phyloP scores from a whole-genome alignment of 1,140 invertebrate genomes.

The Rhizoglyphus robini region DNA sequence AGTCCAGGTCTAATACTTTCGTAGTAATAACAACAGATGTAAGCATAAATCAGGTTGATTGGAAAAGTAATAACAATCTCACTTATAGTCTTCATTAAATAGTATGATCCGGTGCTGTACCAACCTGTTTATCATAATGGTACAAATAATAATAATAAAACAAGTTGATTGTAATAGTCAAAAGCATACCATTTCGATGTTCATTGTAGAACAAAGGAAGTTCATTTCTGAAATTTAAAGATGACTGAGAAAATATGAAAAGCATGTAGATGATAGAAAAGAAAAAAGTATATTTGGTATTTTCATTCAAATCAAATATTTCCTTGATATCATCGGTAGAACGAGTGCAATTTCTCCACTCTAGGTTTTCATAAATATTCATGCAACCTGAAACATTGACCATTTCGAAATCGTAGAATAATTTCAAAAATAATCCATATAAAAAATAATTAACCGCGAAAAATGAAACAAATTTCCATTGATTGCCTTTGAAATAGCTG shows the following conservation, averaged over 20 bases:
- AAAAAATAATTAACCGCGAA: background rate
- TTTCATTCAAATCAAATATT: background rate
- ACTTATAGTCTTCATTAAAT: background rate
- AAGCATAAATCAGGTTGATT: background rate
- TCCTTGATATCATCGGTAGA: background rate
- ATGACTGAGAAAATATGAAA: background rate
- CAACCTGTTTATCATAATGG: background rate
- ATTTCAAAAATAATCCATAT: background rate
- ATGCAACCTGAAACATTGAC: background rate
- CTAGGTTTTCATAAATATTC: background rate
- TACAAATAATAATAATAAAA: background rate
- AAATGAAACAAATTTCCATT: background rate
- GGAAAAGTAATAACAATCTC: background rate
- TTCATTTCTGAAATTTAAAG: constrained; percentile 1
- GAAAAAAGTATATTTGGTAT: constrained; percentile 11
- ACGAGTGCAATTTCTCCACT: background rate
- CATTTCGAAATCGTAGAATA: background rate
- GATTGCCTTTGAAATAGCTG: background rate
- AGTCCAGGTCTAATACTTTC: background rate
- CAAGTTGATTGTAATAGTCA: too few species aligned
- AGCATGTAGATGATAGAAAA: background rate
- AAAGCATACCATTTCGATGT: constrained; percentile 18
- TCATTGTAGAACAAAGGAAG: constrained; percentile 2
- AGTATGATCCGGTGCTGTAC: constrained; percentile 6
- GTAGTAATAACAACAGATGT: background rate